phyloP scores from a whole-genome alignment of 2,113 vertebrate genomes.

The Gnathonemus longibarbis region DNA sequence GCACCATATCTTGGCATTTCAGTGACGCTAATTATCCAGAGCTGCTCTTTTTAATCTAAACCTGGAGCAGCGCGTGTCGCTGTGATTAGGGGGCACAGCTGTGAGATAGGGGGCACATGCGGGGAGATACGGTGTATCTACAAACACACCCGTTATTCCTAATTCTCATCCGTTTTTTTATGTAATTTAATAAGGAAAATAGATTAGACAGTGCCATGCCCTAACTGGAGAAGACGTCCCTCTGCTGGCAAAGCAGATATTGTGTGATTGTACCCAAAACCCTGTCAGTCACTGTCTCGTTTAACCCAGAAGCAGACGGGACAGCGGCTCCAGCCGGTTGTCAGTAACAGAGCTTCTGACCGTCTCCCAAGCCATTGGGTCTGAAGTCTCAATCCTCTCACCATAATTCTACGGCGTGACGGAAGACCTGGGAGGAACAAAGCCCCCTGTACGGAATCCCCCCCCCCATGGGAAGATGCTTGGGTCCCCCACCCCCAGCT shows the following conservation, averaged over 20 bases:
- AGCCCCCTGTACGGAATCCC: background rate
- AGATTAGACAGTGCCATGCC: background rate
- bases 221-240: background rate
- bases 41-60: background rate
- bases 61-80: background rate
- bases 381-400: background rate
- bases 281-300: background rate
- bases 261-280: background rate
- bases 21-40: background rate
- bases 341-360: background rate
- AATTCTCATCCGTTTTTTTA: background rate
- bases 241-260: background rate
- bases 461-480: background rate
- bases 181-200: background rate
- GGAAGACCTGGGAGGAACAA: background rate
- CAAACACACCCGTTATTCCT: background rate
- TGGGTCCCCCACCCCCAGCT: background rate
- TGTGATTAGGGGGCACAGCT: background rate
- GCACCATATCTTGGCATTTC: background rate
- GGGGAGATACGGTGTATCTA: background rate
- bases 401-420: background rate
- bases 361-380: background rate
- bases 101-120: background rate
- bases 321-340: background rate
- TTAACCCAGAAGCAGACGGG: background rate